phyloP scores from a whole-genome alignment of 2,888 invertebrate species.

The Philhelius pedissequus region DNA sequence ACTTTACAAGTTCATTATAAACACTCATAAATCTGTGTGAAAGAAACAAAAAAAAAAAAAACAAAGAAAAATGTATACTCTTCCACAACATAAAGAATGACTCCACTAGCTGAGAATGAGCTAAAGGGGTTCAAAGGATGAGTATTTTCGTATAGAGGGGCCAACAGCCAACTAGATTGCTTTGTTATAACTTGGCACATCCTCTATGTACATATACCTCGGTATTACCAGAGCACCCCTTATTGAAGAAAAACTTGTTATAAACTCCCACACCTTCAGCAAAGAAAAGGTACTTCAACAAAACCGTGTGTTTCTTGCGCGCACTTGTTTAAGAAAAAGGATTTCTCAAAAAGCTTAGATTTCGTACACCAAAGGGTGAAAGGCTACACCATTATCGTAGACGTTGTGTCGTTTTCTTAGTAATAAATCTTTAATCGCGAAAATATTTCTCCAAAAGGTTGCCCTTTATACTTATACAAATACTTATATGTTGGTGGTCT shows the following conservation, averaged over 20 bases:
- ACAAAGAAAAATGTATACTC: constrained; percentile 9
- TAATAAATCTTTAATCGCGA: constrained; percentile 66
- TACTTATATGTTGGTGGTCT: background rate
- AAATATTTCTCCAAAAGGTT: constrained; percentile 49
- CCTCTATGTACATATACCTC: too few relatives aligned
- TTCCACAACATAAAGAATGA: constrained; percentile 48
- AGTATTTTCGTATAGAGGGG: constrained; percentile 2
- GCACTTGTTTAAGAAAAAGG: constrained; percentile 50
- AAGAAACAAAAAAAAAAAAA: constrained; percentile 64
- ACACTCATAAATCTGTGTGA: constrained; percentile 77
- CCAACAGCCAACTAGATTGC: constrained; percentile 34
- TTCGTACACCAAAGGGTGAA: constrained; percentile 55
- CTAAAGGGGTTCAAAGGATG: constrained; percentile 52
- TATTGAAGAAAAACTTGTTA: constrained; percentile 47
- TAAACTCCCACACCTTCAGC: constrained; percentile 51
- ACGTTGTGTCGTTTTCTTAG: background rate
- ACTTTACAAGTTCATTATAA: constrained; percentile 79
- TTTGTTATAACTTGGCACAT: constrained; percentile 34
- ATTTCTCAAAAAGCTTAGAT: constrained; percentile 42
- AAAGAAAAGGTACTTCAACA: background rate
- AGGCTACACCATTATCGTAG: constrained; percentile 23
- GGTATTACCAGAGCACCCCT: too few relatives aligned
- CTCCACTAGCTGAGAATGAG: background rate
- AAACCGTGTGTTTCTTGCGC: constrained; percentile 46
- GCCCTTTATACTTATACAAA: background rate